phyloP scores from a whole-genome alignment of 2,113 vertebrate species.

The Aramus guarauna region DNA sequence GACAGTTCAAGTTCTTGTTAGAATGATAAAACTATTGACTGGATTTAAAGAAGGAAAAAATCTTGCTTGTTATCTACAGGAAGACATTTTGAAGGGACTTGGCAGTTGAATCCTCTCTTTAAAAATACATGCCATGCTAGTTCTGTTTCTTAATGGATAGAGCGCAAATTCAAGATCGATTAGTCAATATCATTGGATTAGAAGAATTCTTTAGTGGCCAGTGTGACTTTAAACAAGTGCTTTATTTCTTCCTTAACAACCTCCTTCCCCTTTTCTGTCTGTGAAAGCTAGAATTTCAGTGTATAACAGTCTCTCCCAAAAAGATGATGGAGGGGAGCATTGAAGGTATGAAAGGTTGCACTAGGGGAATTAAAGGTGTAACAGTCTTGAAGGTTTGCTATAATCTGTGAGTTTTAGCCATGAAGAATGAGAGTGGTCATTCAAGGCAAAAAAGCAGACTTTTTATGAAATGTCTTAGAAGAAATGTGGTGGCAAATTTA shows the following conservation, averaged over 20 bases:
- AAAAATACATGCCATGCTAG: background rate
- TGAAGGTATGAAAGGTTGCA: background rate
- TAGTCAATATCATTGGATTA: background rate
- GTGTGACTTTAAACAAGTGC: background rate
- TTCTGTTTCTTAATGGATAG: background rate
- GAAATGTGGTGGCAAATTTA: background rate
- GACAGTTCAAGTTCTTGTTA: background rate
- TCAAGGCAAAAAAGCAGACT: background rate
- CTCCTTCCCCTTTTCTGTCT: background rate
- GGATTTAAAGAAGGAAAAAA: background rate
- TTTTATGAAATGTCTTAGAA: background rate
- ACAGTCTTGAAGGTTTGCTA: background rate
- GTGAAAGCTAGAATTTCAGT: background rate
- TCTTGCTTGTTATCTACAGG: background rate
- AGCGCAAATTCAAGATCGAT: background rate
- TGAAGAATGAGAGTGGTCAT: background rate
- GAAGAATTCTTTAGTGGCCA: background rate
- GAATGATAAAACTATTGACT: background rate
- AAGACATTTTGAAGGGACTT: constrained; percentile 37
- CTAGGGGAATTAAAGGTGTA: background rate
- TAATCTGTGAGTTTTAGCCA: background rate
- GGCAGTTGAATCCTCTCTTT: background rate
- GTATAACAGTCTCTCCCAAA: background rate
- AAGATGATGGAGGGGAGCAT: background rate
- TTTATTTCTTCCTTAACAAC: background rate